Evolutionary conservation across 2,797 vertebrate species (phyloP).

Genomic region (Podargus strigoides): DNA sequence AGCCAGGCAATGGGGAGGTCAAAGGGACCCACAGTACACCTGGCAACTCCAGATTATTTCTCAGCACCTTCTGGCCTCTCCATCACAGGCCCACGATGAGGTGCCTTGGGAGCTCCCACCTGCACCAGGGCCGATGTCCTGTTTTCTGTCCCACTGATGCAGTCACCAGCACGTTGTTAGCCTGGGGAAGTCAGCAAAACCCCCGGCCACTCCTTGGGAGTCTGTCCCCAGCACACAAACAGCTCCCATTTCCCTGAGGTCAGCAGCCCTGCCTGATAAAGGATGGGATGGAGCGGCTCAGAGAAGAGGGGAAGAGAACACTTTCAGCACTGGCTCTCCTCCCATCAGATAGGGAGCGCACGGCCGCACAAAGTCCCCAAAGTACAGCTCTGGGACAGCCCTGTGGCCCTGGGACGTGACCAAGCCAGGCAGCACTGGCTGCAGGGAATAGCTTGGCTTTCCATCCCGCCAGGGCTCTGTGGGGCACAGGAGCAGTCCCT

Average conservation of each 20-base stretch:
- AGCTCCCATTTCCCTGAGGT: constrained; percentile 4
- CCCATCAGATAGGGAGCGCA: constrained; percentile 25
- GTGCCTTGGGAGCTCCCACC: neutral
- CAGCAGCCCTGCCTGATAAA: constrained; percentile 37
- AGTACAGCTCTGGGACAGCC: neutral
- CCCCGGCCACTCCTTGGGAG: neutral
- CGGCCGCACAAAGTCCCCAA: neutral
- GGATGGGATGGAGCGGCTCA: neutral
- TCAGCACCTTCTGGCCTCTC: neutral
- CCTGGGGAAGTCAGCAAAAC: neutral
- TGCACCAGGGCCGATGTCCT: neutral
- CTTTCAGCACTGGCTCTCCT: neutral
- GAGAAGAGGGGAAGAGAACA: neutral
- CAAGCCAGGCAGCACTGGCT: neutral
- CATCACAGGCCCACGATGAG: neutral
- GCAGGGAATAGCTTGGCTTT: neutral
- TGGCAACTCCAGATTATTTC: neutral
- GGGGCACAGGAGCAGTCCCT: neutral
- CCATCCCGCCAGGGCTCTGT: rapidly evolving
- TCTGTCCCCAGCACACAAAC: neutral
- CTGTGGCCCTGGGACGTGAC: rapidly evolving
- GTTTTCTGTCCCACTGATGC: neutral
- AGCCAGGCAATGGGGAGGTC: neutral
- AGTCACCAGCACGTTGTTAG: neutral
- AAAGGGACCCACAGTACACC: neutral